Base-by-base conservation (phyloP, 2,113 vertebrate species). In the Chionis minor region DNA sequence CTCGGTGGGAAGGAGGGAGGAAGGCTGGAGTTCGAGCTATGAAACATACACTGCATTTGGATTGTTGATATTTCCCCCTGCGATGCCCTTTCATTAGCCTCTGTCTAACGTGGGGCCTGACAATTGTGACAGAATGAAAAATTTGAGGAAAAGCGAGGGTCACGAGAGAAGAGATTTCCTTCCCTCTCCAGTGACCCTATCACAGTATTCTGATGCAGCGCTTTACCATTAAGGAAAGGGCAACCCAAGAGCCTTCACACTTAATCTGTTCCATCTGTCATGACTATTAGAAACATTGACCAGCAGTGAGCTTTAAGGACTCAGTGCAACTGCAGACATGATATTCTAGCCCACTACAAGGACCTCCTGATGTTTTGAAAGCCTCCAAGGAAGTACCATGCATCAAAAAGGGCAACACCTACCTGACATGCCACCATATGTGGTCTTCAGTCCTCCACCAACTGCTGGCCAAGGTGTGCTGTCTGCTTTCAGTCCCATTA, bases 381-480 rank as follows among this genome's bases (percentile, higher is more conserved):
- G 75, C 71, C 92, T 97, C 81, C 45, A 88, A 97, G 95, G 94
- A 97, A 96, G 75, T n/a, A 91, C 69, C 67, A 70, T 33, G 87
- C 92, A 92, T 96, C 88, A 94, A 96, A 96, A 97, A 98, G 97
- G 97, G 92, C 94, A 98, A 97, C 97, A 98, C 98, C 96, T 98
- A 99, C 98, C 98, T 98, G 99, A 99, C 96, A 99, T 59, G 18
- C 98, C 98, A 85, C 99, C 99, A 96, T 99, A 99, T 96, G 99
- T 98, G 95, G 98, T 98, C 95, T 96, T 98, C 96, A 97, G 98
- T 83, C 88, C 98, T 79, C 55, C 22, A 92, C 98, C 99, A 61
- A 99, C 96, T n/a, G 98, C 96, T 19, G 99, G 99, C 99, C 99
- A 99, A 65, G 99, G 99, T 54, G 98, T 97, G 61, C 98, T 98